Conservation (phyloP, 2,113 vertebrate species). For the Hucho hucho region DNA sequence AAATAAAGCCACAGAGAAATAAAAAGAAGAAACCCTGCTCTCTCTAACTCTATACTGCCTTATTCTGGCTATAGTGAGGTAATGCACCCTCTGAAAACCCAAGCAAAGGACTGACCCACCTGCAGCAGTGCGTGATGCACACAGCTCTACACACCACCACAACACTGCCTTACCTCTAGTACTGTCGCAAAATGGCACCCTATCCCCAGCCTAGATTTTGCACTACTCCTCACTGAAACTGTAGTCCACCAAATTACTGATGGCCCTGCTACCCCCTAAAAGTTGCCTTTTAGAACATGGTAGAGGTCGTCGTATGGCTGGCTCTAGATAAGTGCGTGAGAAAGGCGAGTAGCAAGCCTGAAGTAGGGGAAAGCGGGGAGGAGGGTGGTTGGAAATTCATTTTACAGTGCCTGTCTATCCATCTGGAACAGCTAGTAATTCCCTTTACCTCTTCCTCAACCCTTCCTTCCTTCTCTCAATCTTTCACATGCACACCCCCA, state of each 20-base stretch:
- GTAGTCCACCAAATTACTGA: neutral
- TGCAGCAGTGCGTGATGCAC: neutral
- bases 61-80: neutral
- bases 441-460: constrained; percentile 37
- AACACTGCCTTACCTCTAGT: neutral
- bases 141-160: neutral
- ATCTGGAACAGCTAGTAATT: constrained; percentile 62
- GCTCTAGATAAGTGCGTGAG: constrained; percentile 3
- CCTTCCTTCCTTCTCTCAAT: neutral
- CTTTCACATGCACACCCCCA: neutral
- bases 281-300: neutral
- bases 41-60: neutral
- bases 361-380: constrained; percentile 31
- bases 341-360: constrained; percentile 43
- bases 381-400: constrained; percentile 50
- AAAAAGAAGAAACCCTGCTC: constrained; percentile 3
- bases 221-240: neutral
- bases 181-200: neutral
- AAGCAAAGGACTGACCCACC: neutral
- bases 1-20: constrained; percentile 10
- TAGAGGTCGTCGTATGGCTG: neutral
- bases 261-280: neutral
- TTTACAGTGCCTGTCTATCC: constrained; percentile 53
- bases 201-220: neutral
- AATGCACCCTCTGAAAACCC: neutral